A percentile compares a stretch with the other conserved stretches of the same genome.
Conservation (phyloP, 2,113 vertebrate genomes). For the Meleagris gallopavo region DNA sequence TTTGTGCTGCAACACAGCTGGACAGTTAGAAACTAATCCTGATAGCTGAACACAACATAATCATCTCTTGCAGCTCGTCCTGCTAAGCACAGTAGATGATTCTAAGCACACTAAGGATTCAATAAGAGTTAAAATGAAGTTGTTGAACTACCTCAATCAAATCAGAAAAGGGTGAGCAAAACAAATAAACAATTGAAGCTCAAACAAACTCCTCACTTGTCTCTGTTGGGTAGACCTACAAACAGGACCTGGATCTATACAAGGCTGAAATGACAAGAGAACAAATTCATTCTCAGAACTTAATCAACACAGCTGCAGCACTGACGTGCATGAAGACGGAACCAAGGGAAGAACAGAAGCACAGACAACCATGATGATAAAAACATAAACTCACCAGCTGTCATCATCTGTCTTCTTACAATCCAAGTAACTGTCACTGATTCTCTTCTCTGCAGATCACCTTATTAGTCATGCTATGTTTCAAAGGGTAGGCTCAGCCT, state of each 20-base stretch:
- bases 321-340: neutral
- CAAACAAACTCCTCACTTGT: neutral
- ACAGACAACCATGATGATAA: neutral
- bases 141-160: neutral
- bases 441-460: neutral
- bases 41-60: neutral
- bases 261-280: neutral
- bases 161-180: neutral
- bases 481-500: neutral
- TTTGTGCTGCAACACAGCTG: neutral
- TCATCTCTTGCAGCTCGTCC: neutral
- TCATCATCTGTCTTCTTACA: neutral
- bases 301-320: neutral
- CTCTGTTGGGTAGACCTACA: neutral
- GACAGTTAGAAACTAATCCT: neutral
- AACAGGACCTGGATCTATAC: neutral
- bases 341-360: neutral
- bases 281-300: neutral
- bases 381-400: neutral
- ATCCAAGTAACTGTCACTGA: neutral
- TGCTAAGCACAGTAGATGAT: neutral
- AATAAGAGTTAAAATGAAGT: neutral
- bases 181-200: fast-evolving
- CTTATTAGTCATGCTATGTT: neutral
- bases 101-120: neutral